Evolutionary conservation across 2,888 invertebrate species (phyloP), one percentile per base, ranked within the genome.

Genomic region (Eristalis pertinax): DNA sequence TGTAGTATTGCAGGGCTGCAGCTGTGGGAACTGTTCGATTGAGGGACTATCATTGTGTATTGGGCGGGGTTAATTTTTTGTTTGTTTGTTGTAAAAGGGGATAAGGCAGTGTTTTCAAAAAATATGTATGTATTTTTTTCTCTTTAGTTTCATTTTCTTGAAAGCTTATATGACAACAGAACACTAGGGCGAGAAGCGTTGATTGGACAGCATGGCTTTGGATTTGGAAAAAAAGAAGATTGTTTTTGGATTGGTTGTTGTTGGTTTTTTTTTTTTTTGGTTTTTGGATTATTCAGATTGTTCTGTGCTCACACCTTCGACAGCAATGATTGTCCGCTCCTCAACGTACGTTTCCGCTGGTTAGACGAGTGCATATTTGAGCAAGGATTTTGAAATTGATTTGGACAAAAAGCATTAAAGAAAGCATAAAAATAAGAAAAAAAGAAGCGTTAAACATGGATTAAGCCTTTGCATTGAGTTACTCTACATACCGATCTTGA

Each of bases 271-370:
- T 89, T 80, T 80, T 50, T 56, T 75, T 67, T 75, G 35, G 62
- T 32, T 89, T 82, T 91, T 91, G 60, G 60, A 60, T 60, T 60
- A 60, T 19, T 50, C 50, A 50, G 90, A 91, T 90, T 91, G 90
- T 89, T 92, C 91, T 90, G 90, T 90, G 89, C 90, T 90, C 93
- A 92, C 92, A 93, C 93, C 93, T 93, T 93, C 93, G 89, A 91
- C 90, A 89, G 92, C 92, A 89, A 92, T 91, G 89, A 93, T 91
- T 75, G 92, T 93, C 89, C 92, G 91, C 90, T 93, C 93, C 91
- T 93, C 93, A 88, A 92, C 90, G 90, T 92, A 91, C 88, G 93
- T 93, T 91, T 93, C 92, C 91, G 92, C 93, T 93, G 89, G 87
- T 89, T 89, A 64, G 56, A 60, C 56, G 77, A 73, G 81, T 78